A percentile compares a stretch with the other conserved stretches of the same genome.
Evolutionary conservation across 2,888 invertebrate genomes (phyloP).

Genomic region (Limenitis camilla): DNA sequence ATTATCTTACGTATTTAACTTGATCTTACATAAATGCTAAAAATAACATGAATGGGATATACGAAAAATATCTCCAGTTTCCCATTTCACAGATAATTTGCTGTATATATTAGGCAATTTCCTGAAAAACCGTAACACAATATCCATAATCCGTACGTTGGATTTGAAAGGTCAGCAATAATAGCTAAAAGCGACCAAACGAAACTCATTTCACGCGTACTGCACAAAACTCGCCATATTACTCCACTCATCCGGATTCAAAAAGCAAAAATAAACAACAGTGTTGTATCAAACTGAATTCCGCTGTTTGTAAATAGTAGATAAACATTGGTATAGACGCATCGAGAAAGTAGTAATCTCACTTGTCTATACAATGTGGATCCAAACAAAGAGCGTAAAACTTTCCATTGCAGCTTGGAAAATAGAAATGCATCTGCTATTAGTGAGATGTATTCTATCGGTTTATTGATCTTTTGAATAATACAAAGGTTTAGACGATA

Average conservation of each 20-base stretch:
- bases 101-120: not conserved
- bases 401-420: constrained; percentile 2
- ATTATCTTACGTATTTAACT: too few species aligned
- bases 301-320: not conserved
- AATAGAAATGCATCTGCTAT: not conserved
- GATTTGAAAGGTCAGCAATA: constrained; percentile 13
- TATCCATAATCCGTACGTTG: constrained; percentile 2
- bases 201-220: constrained; percentile 18
- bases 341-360: constrained; percentile 9
- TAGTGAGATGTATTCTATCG: not conserved
- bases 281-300: not conserved
- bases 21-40: too few species aligned
- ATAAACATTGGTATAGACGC: not conserved
- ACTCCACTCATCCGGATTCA: constrained; percentile 7
- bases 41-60: too few species aligned
- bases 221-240: constrained; percentile 5
- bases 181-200: constrained; percentile 1
- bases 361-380: constrained; percentile 3
- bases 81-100: too few species aligned
- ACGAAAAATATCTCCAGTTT: too few species aligned
- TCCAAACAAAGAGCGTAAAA: constrained; percentile 6
- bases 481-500: not conserved
- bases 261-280: constrained; percentile 5
- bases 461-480: not conserved
- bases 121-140: not conserved